A percentile compares a stretch with the other conserved stretches of the same genome.
These are phyloP conservation scores for Anas flavirostris DNA, from an alignment of 2,797 vertebrate species.

Conservation along the genomic window DNA sequence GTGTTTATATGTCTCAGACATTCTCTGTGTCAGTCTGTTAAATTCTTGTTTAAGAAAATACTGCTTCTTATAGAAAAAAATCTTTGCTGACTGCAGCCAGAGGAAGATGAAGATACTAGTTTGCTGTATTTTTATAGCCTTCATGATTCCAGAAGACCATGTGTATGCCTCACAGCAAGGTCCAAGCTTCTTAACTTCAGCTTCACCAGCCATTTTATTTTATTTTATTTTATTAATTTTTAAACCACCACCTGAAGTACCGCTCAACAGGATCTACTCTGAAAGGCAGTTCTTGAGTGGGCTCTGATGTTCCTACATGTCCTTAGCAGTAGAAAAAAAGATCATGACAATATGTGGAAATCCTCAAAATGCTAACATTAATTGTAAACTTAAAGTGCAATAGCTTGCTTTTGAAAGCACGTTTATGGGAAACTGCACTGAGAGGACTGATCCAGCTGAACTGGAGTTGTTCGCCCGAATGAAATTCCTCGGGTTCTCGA, in stretches of 20 bases:
- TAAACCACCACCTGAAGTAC: neutral
- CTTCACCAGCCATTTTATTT: neutral
- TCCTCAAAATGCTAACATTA: neutral
- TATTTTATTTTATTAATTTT: neutral
- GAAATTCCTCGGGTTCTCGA: neutral
- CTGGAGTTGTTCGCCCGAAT: neutral
- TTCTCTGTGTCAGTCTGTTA: neutral
- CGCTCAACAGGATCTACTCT: neutral
- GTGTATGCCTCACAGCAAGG: neutral
- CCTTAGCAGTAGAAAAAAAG: neutral
- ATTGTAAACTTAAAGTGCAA: neutral
- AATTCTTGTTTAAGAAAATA: neutral
- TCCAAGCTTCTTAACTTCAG: neutral
- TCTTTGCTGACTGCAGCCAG: neutral
- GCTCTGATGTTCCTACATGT: neutral
- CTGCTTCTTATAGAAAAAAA: neutral
- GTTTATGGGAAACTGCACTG: neutral
- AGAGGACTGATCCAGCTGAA: neutral
- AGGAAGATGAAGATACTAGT: neutral
- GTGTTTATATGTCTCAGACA: accelerated
- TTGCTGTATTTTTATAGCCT: neutral
- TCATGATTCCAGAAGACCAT: neutral
- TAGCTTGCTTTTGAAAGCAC: neutral
- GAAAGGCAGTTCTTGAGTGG: neutral
- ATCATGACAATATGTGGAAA: neutral